Evolutionary conservation across 2,888 invertebrate species (phyloP).

Genomic region (Cecidostiba fungosa): DNA sequence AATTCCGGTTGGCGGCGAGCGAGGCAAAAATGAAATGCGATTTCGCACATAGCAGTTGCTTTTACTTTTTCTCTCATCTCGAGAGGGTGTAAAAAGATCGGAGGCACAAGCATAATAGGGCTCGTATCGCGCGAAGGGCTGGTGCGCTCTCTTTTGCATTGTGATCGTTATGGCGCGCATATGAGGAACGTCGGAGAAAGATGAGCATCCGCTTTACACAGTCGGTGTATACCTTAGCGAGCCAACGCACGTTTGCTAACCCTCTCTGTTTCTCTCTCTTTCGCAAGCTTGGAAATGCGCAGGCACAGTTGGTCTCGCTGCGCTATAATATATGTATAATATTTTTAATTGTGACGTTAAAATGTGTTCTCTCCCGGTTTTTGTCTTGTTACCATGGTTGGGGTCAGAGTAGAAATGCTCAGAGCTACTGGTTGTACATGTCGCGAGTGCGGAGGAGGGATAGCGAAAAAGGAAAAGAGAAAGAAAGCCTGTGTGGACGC

Average conservation of each 20-base stretch:
- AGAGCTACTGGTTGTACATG: constrained; percentile 39
- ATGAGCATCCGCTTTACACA: constrained; percentile 69
- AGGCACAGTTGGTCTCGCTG: constrained; percentile 19
- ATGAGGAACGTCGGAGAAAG: constrained; percentile 73
- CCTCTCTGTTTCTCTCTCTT: neutral
- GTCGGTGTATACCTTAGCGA: constrained; percentile 51
- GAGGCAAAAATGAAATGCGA: constrained; percentile 62
- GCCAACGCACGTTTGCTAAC: constrained; percentile 45
- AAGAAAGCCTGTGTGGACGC: constrained; percentile 60
- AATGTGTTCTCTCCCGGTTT: constrained; percentile 76
- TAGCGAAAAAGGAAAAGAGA: constrained; percentile 56
- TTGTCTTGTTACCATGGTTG: constrained; percentile 73
- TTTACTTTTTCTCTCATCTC: constrained; percentile 30
- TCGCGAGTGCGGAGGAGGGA: constrained; percentile 61
- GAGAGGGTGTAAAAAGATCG: constrained; percentile 54
- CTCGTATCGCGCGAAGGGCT: constrained; percentile 53
- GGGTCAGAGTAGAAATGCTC: constrained; percentile 53
- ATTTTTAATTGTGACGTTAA: constrained; percentile 81
- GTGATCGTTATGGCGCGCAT: constrained; percentile 62
- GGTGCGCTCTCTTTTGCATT: constrained; percentile 54
- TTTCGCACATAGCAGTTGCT: constrained; percentile 42
- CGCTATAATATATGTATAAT: constrained; percentile 78
- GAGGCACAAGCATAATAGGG: constrained; percentile 62
- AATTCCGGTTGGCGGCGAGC: constrained; percentile 52
- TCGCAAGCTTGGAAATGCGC: neutral